Evolutionary conservation across 2,113 vertebrate genomes (phyloP), one percentile per base, ranked within the genome.

Genomic region (Trematomus loennbergii): DNA sequence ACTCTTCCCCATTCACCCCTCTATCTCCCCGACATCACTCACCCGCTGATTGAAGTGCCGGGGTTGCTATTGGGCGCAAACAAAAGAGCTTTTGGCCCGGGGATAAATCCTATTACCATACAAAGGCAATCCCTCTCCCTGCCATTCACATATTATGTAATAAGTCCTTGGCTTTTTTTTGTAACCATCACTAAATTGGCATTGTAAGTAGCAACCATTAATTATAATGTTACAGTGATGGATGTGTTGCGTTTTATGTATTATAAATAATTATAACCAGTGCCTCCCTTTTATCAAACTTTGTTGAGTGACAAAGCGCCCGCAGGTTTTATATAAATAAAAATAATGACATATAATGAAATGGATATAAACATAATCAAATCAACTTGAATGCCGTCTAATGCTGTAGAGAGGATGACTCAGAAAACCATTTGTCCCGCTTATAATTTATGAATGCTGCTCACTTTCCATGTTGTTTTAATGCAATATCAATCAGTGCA

Each of bases 81-180:
- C 88, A 88, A 90, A 40, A 91, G 81, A 71, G 79, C 72, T 81
- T 82, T 82, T 85, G 80, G 85, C 86, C 62, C 2, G 29, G 36
- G 71, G 72, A 83, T 81, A 85, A 90, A 89, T 91, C 91, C 79
- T 83, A 81, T 90, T 91, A 91, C 86, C 79, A 88, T 84, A 89
- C 88, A 89, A 89, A 88, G 75, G 65, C 84, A 75, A 52, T 55
- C 52, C 52, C 50, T 78, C 75, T 72, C 50, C 79, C 60, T 83
- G 65, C 73, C 69, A 82, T 72, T 40, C 49, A 74, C 17, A 62
- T 73, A 81, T 89, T 87, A 88, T 79, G 72, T 75, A 86, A 90
- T 62, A 22, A 8, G 4, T 20, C 52, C 25, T 57, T 49, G 53
- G 36, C 36, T 40, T 40, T 40, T 58, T 79, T 81, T 83, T 81